A percentile compares a stretch with the other conserved stretches of the same genome.
These are phyloP conservation scores for Rhinatrema bivittatum DNA, from an alignment of 2,797 vertebrate species.

Conservation along the genomic window DNA sequence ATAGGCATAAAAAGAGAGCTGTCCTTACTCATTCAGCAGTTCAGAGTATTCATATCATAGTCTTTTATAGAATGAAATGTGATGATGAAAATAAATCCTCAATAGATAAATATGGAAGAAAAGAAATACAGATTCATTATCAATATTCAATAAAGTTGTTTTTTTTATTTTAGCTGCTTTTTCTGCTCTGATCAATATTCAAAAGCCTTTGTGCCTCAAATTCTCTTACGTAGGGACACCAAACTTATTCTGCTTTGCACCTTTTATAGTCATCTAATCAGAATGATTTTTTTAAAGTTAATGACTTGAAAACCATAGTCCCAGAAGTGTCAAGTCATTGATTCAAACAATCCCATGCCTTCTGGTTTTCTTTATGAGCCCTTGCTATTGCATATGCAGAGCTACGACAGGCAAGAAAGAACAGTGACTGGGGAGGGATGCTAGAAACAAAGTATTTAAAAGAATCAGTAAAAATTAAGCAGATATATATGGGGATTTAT, in stretches of 20 bases:
- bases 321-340: conserved; percentile 9
- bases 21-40: too few species aligned
- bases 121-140: conserved; percentile 2
- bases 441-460: conserved; percentile 5
- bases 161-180: background rate
- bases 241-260: conserved; percentile 17
- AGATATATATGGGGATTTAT: background rate
- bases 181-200: conserved; percentile 20
- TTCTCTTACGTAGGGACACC: conserved; percentile 8
- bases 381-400: conserved; percentile 7
- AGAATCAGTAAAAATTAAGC: background rate
- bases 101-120: background rate
- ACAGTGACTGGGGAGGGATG: background rate
- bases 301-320: conserved; percentile 21
- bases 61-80: too few species aligned
- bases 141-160: conserved; percentile 12
- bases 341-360: conserved; percentile 5
- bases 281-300: conserved; percentile 13
- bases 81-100: too few species aligned
- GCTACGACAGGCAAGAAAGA: background rate
- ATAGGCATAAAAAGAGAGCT: too few species aligned
- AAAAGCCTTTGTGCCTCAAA: conserved; percentile 7
- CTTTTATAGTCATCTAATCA: conserved; percentile 23
- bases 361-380: conserved; percentile 21
- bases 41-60: too few species aligned